Percentiles rank a stretch among this genome's conserved stretches.
Evolutionary conservation across 2,113 vertebrate species (phyloP).

Genomic region (Lota lota): DNA sequence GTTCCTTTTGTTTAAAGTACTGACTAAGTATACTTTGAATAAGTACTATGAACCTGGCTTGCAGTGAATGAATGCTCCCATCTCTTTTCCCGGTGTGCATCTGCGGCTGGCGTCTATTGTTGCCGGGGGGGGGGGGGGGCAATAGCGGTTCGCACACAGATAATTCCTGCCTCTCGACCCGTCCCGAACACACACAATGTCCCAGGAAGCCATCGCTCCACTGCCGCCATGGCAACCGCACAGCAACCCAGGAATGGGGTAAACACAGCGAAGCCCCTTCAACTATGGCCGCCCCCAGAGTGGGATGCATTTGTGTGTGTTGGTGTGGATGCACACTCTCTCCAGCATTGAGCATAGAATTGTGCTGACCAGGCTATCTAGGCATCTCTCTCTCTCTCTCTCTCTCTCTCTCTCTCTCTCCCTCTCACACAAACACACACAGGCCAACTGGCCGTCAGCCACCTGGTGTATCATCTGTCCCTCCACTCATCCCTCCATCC

Average conservation of each 20-base stretch:
- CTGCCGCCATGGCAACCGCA: constrained; percentile 57
- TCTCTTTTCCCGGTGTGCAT: not conserved
- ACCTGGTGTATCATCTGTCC: not conserved
- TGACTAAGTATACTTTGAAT: not conserved
- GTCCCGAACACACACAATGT: constrained; percentile 53
- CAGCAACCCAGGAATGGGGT: constrained; percentile 67
- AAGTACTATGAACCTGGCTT: no score
- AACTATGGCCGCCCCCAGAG: constrained; percentile 41
- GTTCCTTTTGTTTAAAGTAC: not conserved
- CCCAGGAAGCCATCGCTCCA: constrained; percentile 52
- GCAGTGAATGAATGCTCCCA: no score
- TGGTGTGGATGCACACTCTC: not conserved
- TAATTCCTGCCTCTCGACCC: constrained; percentile 46
- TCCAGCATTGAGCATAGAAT: constrained; percentile 52
- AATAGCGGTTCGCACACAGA: constrained; percentile 47
- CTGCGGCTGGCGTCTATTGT: constrained; percentile 51
- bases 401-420: no score
- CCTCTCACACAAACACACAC: not conserved
- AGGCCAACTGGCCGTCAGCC: not conserved
- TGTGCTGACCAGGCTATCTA: constrained; percentile 69
- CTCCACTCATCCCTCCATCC: not conserved
- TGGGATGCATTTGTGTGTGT: constrained; percentile 9
- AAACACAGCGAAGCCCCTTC: constrained; percentile 63
- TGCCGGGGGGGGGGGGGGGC: constrained; percentile 28
- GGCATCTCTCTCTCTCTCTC: constrained; percentile 5